These are phyloP conservation scores for Ectemnius continuus DNA, from an alignment of 2,888 invertebrate genomes.

Conservation along the genomic window DNA sequence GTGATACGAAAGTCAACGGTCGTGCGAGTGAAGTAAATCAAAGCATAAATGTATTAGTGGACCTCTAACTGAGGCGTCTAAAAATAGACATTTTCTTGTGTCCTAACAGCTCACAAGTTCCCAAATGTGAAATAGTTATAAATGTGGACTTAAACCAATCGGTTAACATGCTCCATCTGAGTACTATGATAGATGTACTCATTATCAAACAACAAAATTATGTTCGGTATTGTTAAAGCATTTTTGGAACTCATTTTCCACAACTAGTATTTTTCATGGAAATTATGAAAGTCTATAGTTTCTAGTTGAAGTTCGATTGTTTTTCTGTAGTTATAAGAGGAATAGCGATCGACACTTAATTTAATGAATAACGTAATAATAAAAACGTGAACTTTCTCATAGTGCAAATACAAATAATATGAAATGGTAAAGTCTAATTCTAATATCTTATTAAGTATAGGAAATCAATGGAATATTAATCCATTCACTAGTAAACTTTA, in stretches of 20 bases:
- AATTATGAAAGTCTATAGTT: no score
- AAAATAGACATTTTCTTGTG: constrained; percentile 74
- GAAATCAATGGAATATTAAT: no score
- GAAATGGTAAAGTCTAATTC: no score
- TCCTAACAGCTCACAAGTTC: constrained; percentile 66
- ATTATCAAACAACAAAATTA: constrained; percentile 19
- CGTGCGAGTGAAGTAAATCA: constrained; percentile 46
- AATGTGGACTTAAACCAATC: constrained; percentile 37
- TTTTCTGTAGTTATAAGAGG: no score
- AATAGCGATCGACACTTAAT: no score
- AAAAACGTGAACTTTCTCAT: no score
- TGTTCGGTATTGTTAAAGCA: constrained; percentile 27
- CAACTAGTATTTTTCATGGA: no score
- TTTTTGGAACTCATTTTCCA: neutral
- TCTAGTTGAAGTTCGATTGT: no score
- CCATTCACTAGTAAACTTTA: no score
- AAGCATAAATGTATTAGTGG: constrained; percentile 67
- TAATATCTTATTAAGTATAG: no score
- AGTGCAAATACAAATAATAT: no score
- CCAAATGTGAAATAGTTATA: constrained; percentile 61
- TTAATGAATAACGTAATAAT: no score
- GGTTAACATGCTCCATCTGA: constrained; percentile 31
- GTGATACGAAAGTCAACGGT: constrained; percentile 22
- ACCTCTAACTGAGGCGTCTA: constrained; percentile 72
- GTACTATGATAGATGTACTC: constrained; percentile 26